Evolutionary conservation across 2,888 invertebrate genomes (phyloP).

Genomic region (Andrena hattorfiana): DNA sequence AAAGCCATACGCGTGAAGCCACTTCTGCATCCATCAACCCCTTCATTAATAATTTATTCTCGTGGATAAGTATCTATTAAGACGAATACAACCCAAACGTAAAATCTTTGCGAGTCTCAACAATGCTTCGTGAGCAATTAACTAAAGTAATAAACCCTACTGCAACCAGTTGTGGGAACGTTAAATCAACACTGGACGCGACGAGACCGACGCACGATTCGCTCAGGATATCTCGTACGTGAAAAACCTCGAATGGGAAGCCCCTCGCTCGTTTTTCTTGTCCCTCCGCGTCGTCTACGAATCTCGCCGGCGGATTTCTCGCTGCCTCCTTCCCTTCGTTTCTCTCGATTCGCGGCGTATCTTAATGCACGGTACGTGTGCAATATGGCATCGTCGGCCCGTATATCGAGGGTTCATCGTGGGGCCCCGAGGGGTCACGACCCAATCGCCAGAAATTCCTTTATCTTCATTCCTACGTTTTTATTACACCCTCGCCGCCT

Average conservation of each 20-base stretch:
- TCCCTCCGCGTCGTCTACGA: constrained; percentile 29
- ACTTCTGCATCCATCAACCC: neutral
- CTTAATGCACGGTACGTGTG: constrained; percentile 65
- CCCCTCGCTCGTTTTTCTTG: constrained; percentile 18
- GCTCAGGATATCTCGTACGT: neutral
- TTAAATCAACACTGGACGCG: neutral
- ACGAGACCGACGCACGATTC: neutral
- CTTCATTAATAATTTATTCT: neutral
- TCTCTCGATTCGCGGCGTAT: constrained; percentile 42
- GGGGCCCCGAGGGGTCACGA: constrained; percentile 61
- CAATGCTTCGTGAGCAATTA: neutral
- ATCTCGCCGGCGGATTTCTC: constrained; percentile 25
- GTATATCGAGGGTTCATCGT: constrained; percentile 65
- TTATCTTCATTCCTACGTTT: constrained; percentile 69
- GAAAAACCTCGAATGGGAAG: constrained; percentile 8
- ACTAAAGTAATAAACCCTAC: neutral
- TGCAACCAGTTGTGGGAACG: constrained; percentile 3
- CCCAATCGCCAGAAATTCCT: constrained; percentile 73
- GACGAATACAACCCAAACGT: neutral
- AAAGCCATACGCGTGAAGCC: no score
- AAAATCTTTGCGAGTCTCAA: neutral
- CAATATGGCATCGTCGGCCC: constrained; percentile 60
- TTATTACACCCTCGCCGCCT: constrained; percentile 67
- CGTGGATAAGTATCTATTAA: neutral
- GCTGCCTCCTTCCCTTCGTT: constrained; percentile 11